A percentile compares a stretch with the other conserved stretches of the same genome.
Evolutionary conservation across 2,113 vertebrate genomes (phyloP).

Genomic region (Nycticryphes semicollaris): DNA sequence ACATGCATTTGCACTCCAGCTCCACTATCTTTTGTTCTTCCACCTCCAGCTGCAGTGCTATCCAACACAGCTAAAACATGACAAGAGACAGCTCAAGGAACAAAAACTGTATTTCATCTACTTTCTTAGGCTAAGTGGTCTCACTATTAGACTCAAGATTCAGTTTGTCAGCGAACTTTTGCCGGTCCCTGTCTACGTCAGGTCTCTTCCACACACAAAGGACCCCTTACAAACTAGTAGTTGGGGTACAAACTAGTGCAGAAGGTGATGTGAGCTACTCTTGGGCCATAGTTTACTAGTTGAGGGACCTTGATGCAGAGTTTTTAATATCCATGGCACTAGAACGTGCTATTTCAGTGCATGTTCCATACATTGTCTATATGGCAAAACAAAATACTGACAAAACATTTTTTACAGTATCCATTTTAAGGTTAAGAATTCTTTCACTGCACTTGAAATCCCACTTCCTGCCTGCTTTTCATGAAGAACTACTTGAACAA

Average conservation of each 20-base stretch:
- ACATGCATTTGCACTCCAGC: neutral
- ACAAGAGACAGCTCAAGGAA: neutral
- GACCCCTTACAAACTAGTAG: neutral
- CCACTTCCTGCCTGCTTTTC: neutral
- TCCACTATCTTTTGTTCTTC: neutral
- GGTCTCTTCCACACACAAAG: neutral
- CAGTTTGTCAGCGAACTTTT: neutral
- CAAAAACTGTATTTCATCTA: neutral
- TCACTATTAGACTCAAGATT: neutral
- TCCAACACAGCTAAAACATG: neutral
- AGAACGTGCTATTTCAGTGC: neutral
- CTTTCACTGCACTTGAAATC: neutral
- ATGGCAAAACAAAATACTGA: neutral
- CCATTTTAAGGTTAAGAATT: neutral
- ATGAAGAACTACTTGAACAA: neutral
- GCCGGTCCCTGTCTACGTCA: neutral
- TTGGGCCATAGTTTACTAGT: neutral
- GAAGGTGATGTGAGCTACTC: neutral
- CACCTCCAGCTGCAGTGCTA: neutral
- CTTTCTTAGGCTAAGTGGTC: neutral
- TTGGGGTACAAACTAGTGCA: neutral
- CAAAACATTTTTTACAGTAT: neutral
- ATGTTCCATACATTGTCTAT: neutral
- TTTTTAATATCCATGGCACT: neutral
- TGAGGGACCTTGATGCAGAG: neutral